A percentile compares a stretch with the other conserved stretches of the same genome.
Conservation (phyloP, 2,888 invertebrate species). For the Reticulitermes lucifugus region DNA sequence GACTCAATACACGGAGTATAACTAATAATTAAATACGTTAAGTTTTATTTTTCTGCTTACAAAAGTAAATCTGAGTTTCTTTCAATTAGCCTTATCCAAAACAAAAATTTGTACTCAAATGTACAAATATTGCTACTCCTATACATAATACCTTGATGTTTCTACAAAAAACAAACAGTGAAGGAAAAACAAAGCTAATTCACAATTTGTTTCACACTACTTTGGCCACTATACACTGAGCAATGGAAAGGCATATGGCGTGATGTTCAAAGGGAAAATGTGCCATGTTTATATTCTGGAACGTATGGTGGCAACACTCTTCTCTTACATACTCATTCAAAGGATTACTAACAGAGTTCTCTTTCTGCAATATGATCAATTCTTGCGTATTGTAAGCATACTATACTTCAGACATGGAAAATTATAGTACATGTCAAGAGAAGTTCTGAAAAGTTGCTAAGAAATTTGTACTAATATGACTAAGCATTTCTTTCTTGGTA, state of each 20-base stretch:
- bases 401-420: background rate
- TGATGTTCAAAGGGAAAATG: conserved; percentile 5
- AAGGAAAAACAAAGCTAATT: background rate
- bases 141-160: background rate
- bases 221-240: conserved; percentile 34
- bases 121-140: background rate
- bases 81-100: too few relatives aligned
- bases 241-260: conserved; percentile 39
- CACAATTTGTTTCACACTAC: background rate
- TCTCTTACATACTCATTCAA: background rate
- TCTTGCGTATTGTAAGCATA: conserved; percentile 4
- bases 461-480: background rate
- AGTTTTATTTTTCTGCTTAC: too few relatives aligned
- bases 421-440: background rate
- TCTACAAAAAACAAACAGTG: background rate
- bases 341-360: background rate
- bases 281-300: background rate
- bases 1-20: too few relatives aligned
- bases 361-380: conserved; percentile 7
- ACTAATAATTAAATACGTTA: too few relatives aligned
- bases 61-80: too few relatives aligned
- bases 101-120: background rate
- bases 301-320: background rate
- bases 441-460: conserved; percentile 8
- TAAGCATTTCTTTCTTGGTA: background rate